phyloP scores from a whole-genome alignment of 2,888 invertebrate genomes.

The Lutraria lutraria region DNA sequence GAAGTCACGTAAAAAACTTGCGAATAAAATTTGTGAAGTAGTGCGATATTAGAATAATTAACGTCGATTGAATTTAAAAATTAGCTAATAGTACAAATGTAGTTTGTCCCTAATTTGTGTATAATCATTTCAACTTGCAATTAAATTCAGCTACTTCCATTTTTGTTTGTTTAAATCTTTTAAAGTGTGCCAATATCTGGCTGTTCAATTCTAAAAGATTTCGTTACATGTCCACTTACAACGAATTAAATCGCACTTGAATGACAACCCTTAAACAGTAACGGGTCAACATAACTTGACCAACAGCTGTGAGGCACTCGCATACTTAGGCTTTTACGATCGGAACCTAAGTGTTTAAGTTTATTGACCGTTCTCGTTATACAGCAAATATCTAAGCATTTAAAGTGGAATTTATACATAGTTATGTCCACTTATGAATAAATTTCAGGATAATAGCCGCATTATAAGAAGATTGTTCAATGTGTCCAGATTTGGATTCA shows the following conservation, averaged over 20 bases:
- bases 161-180: background rate
- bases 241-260: slow-evolving; percentile 19
- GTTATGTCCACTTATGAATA: slow-evolving; percentile 25
- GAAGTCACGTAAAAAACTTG: background rate
- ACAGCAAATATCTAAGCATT: background rate
- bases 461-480: background rate
- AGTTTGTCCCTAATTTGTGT: background rate
- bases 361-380: background rate
- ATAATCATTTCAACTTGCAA: background rate
- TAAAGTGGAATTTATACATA: slow-evolving; percentile 2
- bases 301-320: background rate
- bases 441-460: background rate
- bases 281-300: slow-evolving; percentile 20
- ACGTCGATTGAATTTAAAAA: background rate
- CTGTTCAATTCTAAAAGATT: background rate
- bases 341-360: background rate
- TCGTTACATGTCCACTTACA: slow-evolving; percentile 11
- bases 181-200: slow-evolving; percentile 2
- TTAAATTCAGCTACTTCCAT: background rate
- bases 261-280: slow-evolving; percentile 1
- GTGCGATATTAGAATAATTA: background rate
- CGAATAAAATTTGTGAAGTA: background rate
- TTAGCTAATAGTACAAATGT: background rate
- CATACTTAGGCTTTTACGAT: background rate
- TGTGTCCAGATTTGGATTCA: background rate